Evolutionary conservation across 2,888 invertebrate genomes (phyloP).

Genomic region (Eubasilissa splendida): DNA sequence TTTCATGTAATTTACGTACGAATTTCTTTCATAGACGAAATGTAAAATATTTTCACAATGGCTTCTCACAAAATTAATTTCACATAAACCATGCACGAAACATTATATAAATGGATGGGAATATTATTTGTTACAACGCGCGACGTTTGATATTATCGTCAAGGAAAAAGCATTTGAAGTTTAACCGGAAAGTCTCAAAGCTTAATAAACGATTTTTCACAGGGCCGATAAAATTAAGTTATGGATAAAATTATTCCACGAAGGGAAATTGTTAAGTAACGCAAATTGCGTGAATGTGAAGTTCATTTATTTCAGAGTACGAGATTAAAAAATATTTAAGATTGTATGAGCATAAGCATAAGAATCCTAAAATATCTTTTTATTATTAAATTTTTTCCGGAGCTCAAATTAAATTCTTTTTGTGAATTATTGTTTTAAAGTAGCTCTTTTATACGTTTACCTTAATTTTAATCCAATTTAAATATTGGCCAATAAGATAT

Average conservation of each 20-base stretch:
- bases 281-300: background rate
- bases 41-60: background rate
- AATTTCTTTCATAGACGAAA: no score
- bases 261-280: conserved; percentile 37
- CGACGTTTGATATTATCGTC: conserved; percentile 34
- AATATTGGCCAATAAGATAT: no score
- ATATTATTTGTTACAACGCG: background rate
- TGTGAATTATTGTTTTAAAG: no score
- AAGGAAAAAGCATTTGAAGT: conserved; percentile 18
- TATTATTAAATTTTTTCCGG: no score
- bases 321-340: no score
- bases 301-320: no score
- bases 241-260: conserved; percentile 34
- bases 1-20: no score
- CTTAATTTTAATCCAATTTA: no score
- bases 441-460: no score
- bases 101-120: conserved; percentile 2
- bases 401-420: no score
- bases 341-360: no score
- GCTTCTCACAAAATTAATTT: background rate
- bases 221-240: conserved; percentile 28
- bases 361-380: no score
- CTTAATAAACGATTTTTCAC: conserved; percentile 23
- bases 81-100: background rate
- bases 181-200: conserved; percentile 19